A percentile compares a stretch with the other conserved stretches of the same genome.
Evolutionary conservation across 2,113 vertebrate genomes (phyloP).

Genomic region (Tursiops truncatus): DNA sequence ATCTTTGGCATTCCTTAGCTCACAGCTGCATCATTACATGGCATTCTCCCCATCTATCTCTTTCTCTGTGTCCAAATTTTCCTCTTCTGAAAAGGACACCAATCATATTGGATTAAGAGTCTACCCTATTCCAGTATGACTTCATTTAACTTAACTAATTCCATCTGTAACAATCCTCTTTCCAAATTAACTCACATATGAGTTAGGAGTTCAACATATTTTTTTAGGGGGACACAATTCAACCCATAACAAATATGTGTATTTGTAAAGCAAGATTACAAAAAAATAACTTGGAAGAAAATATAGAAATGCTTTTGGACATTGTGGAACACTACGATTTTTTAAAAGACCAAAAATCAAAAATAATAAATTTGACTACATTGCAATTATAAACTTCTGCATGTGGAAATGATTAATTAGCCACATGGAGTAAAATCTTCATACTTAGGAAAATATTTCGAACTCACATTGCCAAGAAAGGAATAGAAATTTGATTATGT

Average conservation of each 20-base stretch:
- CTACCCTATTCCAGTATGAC: background rate
- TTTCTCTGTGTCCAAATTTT: background rate
- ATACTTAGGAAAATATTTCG: background rate
- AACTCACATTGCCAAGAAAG: background rate
- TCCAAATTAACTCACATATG: background rate
- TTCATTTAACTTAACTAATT: constrained; percentile 5
- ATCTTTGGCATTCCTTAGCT: background rate
- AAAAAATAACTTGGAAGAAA: background rate
- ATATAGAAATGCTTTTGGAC: background rate
- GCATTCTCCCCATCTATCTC: background rate
- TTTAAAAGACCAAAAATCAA: background rate
- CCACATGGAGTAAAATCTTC: background rate
- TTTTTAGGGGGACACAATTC: background rate
- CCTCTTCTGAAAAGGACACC: background rate
- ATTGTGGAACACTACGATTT: background rate
- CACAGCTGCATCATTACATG: background rate
- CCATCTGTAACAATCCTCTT: background rate
- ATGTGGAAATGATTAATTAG: background rate
- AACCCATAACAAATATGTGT: background rate
- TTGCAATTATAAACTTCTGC: background rate
- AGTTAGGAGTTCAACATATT: background rate
- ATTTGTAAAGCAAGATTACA: background rate
- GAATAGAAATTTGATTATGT: background rate
- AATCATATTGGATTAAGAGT: background rate
- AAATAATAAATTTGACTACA: background rate